phyloP scores from a whole-genome alignment of 2,113 vertebrate genomes.

The human (Homo sapiens) region DNA sequence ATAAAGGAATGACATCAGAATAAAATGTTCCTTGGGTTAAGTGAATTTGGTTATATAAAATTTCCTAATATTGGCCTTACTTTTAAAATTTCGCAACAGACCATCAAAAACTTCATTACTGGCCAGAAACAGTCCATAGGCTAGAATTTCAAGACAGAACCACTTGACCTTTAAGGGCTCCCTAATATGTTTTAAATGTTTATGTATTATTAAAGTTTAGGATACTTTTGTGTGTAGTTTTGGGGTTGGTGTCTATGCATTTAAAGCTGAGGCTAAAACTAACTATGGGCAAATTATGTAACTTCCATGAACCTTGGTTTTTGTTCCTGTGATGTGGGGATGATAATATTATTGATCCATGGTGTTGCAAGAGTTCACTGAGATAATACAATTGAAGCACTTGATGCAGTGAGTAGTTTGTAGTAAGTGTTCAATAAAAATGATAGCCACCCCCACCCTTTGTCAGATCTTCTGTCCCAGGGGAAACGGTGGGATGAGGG shows the following conservation, averaged over 20 bases:
- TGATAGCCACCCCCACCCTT: neutral
- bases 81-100: constrained; percentile 48
- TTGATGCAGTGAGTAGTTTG: too few species aligned
- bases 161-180: neutral
- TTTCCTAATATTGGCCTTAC: neutral
- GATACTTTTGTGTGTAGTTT: neutral
- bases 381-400: neutral
- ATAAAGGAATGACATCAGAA: neutral
- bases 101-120: constrained; percentile 32
- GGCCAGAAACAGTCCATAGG: neutral
- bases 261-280: neutral
- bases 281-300: neutral
- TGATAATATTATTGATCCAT: neutral
- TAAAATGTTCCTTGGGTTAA: neutral
- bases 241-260: neutral
- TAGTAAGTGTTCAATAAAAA: neutral
- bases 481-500: neutral
- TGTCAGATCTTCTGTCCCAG: neutral
- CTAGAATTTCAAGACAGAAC: neutral
- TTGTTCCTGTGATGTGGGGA: neutral
- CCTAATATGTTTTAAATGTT: neutral
- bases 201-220: neutral
- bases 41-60: neutral
- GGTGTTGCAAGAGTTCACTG: neutral
- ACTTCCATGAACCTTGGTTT: neutral